Percentiles rank a stretch among this genome's conserved stretches.
Evolutionary conservation across 2,113 vertebrate genomes (phyloP).

Genomic region (Prionailurus viverrinus): DNA sequence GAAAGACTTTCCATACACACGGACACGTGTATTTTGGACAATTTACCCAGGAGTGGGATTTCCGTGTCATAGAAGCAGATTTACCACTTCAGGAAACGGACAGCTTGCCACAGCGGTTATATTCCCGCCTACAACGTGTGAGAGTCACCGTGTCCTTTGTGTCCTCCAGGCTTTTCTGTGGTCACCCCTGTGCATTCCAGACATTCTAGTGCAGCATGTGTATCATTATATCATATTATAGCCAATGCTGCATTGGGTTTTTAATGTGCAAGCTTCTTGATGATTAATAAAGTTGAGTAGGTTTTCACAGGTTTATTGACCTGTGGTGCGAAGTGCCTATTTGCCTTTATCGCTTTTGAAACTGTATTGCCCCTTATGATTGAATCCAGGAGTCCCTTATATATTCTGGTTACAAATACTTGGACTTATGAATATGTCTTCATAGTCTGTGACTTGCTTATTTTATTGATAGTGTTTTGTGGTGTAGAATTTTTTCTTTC

Average conservation of each 20-base stretch:
- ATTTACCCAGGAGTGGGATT: background rate
- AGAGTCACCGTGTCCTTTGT: rapidly evolving
- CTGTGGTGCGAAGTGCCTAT: background rate
- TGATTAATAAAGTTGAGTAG: background rate
- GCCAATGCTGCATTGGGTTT: background rate
- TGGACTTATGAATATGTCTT: background rate
- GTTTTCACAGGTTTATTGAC: background rate
- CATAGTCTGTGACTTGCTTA: background rate
- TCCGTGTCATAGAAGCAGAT: background rate
- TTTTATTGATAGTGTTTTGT: background rate
- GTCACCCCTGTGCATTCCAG: background rate
- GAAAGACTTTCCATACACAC: background rate
- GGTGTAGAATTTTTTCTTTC: background rate
- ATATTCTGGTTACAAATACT: background rate
- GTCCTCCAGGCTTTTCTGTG: rapidly evolving
- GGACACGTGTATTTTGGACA: background rate
- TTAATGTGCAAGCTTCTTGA: background rate
- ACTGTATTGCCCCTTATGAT: background rate
- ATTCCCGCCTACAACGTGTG: rapidly evolving
- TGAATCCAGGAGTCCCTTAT: background rate
- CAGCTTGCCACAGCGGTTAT: background rate
- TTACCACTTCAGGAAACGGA: background rate
- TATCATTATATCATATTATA: background rate
- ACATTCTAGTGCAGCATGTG: rapidly evolving
- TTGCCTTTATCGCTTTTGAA: background rate